Evolutionary conservation across 2,113 vertebrate species (phyloP).

Genomic region (Prunella himalayana): DNA sequence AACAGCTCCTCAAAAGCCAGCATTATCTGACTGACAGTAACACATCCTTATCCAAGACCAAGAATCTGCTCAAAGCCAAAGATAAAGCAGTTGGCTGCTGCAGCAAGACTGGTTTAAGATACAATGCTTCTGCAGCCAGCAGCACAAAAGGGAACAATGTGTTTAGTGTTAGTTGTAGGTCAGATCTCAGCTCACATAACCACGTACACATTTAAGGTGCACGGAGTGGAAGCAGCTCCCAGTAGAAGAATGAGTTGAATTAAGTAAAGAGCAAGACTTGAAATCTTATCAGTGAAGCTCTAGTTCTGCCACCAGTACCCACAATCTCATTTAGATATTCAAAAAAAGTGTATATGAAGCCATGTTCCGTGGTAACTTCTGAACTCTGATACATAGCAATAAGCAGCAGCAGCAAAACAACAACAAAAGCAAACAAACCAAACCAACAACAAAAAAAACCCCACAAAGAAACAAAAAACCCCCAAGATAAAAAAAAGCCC

Average conservation of each 20-base stretch:
- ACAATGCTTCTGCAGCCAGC: neutral
- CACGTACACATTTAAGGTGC: neutral
- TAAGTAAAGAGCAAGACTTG: neutral
- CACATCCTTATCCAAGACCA: neutral
- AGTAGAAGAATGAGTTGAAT: neutral
- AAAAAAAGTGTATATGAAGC: neutral
- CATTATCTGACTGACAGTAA: neutral
- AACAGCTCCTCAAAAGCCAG: constrained; percentile 21
- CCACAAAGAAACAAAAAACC: neutral
- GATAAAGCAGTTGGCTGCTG: constrained; percentile 35
- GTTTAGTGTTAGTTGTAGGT: constrained; percentile 38
- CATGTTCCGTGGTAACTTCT: neutral
- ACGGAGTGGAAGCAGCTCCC: neutral
- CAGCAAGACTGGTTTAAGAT: constrained; percentile 31
- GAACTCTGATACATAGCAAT: neutral
- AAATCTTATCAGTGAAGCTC: neutral
- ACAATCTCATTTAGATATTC: neutral
- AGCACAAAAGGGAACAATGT: constrained; percentile 4
- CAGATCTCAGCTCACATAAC: constrained; percentile 46
- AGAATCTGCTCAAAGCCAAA: neutral
- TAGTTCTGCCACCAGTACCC: neutral
- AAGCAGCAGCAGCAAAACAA: neutral
- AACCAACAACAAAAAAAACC: neutral
- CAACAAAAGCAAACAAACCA: neutral
- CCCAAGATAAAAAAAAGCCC: neutral